These are phyloP conservation scores for Lycodopsis pacificus DNA, from an alignment of 2,797 vertebrate genomes.

Conservation along the genomic window DNA sequence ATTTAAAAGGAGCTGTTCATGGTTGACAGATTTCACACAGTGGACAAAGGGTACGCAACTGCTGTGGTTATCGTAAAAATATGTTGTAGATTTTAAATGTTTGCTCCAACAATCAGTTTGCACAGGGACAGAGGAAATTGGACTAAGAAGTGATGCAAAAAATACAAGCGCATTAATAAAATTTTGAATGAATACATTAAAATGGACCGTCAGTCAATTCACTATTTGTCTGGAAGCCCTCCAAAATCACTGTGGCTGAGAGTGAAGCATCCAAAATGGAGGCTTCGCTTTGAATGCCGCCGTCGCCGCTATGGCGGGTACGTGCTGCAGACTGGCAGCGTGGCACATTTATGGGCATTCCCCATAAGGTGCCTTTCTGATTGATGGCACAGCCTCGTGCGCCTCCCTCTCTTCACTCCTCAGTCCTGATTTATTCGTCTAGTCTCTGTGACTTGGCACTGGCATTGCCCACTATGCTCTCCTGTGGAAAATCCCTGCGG, in stretches of 20 bases:
- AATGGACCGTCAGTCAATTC: conserved; percentile 33
- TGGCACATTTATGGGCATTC: conserved; percentile 80
- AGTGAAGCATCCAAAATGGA: conserved; percentile 70
- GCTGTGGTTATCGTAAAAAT: neutral
- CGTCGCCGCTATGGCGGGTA: conserved; percentile 49
- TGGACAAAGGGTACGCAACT: neutral
- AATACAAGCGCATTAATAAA: conserved; percentile 16
- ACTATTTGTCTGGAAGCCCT: conserved; percentile 45
- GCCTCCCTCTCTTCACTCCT: conserved; percentile 71
- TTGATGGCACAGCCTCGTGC: conserved; percentile 74
- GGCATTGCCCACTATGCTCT: conserved; percentile 74
- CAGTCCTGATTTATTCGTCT: conserved; percentile 81
- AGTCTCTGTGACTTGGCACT: conserved; percentile 82
- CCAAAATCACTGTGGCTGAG: conserved; percentile 48
- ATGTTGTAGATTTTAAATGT: neutral
- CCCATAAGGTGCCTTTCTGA: conserved; percentile 81
- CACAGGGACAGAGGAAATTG: neutral
- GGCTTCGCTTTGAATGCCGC: conserved; percentile 54
- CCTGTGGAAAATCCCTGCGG: conserved; percentile 77
- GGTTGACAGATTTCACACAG: conserved; percentile 13
- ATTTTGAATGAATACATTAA: conserved; percentile 20
- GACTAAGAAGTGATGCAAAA: neutral
- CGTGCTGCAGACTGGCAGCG: conserved; percentile 69
- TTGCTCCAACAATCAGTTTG: neutral
- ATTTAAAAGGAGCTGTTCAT: conserved; percentile 7